Base-by-base conservation (phyloP, 2,888 invertebrate species). In the Cryptops parisi region DNA sequence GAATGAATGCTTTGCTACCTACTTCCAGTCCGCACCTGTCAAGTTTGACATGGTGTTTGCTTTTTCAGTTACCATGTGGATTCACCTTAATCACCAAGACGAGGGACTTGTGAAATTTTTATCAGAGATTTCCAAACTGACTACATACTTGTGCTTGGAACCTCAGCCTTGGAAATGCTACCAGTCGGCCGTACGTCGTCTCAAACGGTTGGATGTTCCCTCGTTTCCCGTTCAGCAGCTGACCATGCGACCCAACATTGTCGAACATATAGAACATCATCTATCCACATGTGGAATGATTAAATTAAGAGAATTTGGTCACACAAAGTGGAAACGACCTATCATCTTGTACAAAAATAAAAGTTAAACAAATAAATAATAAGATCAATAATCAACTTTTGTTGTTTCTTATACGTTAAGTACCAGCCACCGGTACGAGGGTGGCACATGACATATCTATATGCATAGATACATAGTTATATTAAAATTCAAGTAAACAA, bases 41-140 rank as follows among this genome's bases (percentile, higher is more conserved):
- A 72, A 66, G 55, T 86, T 84, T 70, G 78, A 82, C 69, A 72
- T 78, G 2, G 74, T 77, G 47, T 84, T 84, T 67, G 83, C 84
- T 65, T 86, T 88, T 65, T 87, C 88, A 6, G 77, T 86, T 26
- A 84, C 86, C 19, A 86, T 89, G 86, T 89, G 89, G 89, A 84
- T 89, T 63, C 89, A 89, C 69, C 67, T 89, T 23, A 88, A 89
- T 67, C 74, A 82, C 68, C 84, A 86, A 4, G 89, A 89, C 71
- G 67, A 70, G 3, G 85, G 84, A 0, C 68, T 89, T 38, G 62
- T 71, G 52, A 60, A 67, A 2, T 84, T 86, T 66, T 68, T 89
- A 2, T 64, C 68, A 21, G 74, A 73, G 49, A 65, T 82, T 4
- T 75, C 77, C 55, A 60, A 64, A 5, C 63, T 74, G 23, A 70